Conservation (phyloP, 2,888 invertebrate species). For the Oeneis ivallda region DNA sequence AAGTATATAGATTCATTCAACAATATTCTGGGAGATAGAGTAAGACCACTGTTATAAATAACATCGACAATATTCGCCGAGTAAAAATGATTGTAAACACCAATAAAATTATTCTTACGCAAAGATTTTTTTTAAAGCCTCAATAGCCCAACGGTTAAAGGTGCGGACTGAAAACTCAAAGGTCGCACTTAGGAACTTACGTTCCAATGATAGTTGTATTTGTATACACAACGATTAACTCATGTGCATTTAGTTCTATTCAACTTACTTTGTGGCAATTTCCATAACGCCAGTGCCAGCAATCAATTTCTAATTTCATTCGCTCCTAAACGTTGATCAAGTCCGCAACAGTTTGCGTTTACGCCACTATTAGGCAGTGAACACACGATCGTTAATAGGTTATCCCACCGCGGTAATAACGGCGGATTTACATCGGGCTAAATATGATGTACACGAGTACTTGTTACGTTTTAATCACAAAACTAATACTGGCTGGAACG, state of each 20-base stretch:
- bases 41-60: too few species aligned
- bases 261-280: background rate
- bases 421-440: slow-evolving; percentile 16
- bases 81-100: too few species aligned
- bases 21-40: too few species aligned
- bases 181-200: too few species aligned
- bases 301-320: slow-evolving; percentile 20
- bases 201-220: too few species aligned
- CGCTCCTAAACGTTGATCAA: slow-evolving; percentile 20
- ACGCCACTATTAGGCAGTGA: slow-evolving; percentile 12
- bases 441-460: slow-evolving; percentile 24
- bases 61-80: too few species aligned
- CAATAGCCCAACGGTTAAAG: too few species aligned
- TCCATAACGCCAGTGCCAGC: slow-evolving; percentile 2
- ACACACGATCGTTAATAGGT: slow-evolving; percentile 22
- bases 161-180: too few species aligned
- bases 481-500: slow-evolving; percentile 16
- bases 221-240: too few species aligned
- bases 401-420: slow-evolving; percentile 16
- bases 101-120: too few species aligned
- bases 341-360: slow-evolving; percentile 17
- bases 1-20: too few species aligned
- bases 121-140: too few species aligned
- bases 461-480: slow-evolving; percentile 26
- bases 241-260: background rate